These are phyloP conservation scores for Dioctria linearis DNA, from an alignment of 2,888 invertebrate genomes.

Conservation along the genomic window DNA sequence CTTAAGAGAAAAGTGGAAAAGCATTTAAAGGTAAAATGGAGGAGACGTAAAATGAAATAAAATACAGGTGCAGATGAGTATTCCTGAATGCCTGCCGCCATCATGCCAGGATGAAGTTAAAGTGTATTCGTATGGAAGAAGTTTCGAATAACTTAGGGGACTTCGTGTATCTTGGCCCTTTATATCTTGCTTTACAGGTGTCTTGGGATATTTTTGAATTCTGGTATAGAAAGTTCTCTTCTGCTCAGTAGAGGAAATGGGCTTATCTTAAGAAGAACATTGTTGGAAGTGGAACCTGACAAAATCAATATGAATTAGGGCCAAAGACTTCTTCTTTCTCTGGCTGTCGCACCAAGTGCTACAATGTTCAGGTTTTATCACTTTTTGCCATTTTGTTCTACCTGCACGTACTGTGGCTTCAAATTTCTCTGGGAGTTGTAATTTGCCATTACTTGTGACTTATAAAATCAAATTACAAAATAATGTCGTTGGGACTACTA, in stretches of 20 bases:
- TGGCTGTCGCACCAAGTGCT: not conserved
- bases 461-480: slow-evolving; percentile 12
- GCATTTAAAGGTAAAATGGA: slow-evolving; percentile 41
- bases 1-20: slow-evolving; percentile 7
- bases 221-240: slow-evolving; percentile 22
- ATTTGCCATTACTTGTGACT: slow-evolving; percentile 16
- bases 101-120: not conserved
- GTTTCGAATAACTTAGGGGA: slow-evolving; percentile 35
- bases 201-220: slow-evolving; percentile 43
- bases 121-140: slow-evolving; percentile 20
- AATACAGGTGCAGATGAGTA: slow-evolving; percentile 26
- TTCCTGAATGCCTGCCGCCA: not conserved
- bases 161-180: slow-evolving; percentile 30
- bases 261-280: slow-evolving; percentile 40
- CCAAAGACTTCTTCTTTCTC: slow-evolving; percentile 17
- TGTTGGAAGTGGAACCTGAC: slow-evolving; percentile 22
- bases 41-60: slow-evolving; percentile 25
- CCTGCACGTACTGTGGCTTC: no score
- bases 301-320: slow-evolving; percentile 38
- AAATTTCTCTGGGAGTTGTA: slow-evolving; percentile 19
- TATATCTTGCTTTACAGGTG: slow-evolving; percentile 39
- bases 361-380: not conserved
- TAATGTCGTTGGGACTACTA: not conserved
- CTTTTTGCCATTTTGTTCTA: no score
- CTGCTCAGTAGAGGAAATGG: slow-evolving; percentile 24